Evolutionary conservation across 2,797 vertebrate genomes (phyloP).

Genomic region (Eulemur coronatus): DNA sequence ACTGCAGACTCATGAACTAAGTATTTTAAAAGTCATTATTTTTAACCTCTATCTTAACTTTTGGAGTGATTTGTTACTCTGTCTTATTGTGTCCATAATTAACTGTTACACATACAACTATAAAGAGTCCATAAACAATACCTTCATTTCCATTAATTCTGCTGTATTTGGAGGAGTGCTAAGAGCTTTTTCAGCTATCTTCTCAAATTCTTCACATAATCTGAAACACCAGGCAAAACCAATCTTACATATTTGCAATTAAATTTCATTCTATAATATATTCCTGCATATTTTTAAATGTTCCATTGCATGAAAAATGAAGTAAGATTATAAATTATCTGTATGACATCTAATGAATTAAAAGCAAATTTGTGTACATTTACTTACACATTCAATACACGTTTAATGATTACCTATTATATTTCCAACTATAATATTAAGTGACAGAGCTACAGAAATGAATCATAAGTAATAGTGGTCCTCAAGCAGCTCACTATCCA

Average conservation of each 20-base stretch:
- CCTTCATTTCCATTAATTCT: conserved; percentile 92
- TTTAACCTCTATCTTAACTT: background rate
- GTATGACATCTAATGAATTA: background rate
- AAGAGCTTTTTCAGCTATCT: conserved; percentile 90
- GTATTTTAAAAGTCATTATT: background rate
- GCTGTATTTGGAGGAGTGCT: conserved; percentile 90
- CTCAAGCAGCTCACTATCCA: background rate
- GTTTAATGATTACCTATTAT: background rate
- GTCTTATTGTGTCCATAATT: background rate
- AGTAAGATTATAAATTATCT: background rate
- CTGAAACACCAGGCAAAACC: conserved; percentile 80
- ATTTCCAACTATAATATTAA: background rate
- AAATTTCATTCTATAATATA: background rate
- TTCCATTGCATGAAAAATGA: background rate
- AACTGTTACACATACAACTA: background rate
- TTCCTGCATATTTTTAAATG: background rate
- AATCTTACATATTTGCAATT: background rate
- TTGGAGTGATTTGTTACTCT: background rate
- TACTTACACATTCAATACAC: background rate
- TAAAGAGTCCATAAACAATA: conserved; percentile 68
- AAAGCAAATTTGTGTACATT: background rate
- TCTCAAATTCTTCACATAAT: conserved; percentile 91
- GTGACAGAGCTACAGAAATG: background rate
- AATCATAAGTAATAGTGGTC: background rate
- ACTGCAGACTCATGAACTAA: background rate